Evolutionary conservation across 2,113 vertebrate genomes (phyloP).

Genomic region (Tapirus terrestris): DNA sequence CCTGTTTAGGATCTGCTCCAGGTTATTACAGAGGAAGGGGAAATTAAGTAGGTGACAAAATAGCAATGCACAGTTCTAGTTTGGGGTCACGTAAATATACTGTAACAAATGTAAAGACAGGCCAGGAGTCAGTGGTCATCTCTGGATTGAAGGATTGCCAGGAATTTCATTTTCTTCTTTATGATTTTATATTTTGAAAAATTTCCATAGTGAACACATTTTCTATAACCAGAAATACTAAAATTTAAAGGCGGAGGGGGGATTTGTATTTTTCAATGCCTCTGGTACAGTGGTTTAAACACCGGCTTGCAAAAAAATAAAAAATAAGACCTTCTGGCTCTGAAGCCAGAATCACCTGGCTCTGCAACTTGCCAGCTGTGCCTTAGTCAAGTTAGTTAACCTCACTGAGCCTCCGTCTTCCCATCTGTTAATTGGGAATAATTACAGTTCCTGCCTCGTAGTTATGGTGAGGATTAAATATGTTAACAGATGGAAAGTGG

Average conservation of each 20-base stretch:
- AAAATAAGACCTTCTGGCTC: neutral
- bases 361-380: neutral
- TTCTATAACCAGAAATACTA: neutral
- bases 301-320: neutral
- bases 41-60: neutral
- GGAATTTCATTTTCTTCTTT: neutral
- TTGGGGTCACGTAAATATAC: neutral
- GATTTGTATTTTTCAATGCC: neutral
- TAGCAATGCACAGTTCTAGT: neutral
- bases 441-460: neutral
- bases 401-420: neutral
- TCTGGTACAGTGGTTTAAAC: neutral
- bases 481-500: rapidly evolving
- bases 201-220: neutral
- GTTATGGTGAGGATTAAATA: neutral
- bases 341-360: neutral
- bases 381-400: neutral
- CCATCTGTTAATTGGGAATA: neutral
- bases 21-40: neutral
- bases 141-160: neutral
- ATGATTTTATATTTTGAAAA: neutral
- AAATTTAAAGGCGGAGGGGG: neutral
- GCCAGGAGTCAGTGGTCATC: neutral
- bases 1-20: neutral
- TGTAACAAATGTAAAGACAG: neutral